phyloP scores from a whole-genome alignment of 2,797 vertebrate genomes.

The Molossus molossus region DNA sequence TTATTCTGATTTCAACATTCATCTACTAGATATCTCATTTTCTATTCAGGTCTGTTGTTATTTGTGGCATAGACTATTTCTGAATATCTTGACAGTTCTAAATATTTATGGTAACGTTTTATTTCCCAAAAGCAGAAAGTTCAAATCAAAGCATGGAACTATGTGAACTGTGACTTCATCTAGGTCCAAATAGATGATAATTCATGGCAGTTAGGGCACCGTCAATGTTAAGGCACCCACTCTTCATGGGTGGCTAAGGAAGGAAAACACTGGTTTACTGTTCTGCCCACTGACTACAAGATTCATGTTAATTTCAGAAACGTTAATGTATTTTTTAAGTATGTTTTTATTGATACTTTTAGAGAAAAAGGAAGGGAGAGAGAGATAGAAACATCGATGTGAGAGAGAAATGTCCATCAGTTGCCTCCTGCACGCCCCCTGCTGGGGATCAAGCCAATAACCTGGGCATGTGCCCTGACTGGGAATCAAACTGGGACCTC shows the following conservation, averaged over 20 bases:
- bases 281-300: neutral
- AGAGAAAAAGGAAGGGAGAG: too few relatives aligned
- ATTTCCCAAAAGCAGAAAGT: conserved; percentile 51
- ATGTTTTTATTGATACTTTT: too few relatives aligned
- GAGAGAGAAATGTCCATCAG: too few relatives aligned
- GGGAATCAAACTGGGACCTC: too few relatives aligned
- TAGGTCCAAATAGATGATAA: conserved; percentile 54
- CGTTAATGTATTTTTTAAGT: neutral
- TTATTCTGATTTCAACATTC: conserved; percentile 45
- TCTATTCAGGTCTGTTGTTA: conserved; percentile 53
- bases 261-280: neutral
- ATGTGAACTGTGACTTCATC: conserved; percentile 60
- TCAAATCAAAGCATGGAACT: conserved; percentile 53
- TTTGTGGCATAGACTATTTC: conserved; percentile 64
- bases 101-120: conserved; percentile 65
- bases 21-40: conserved; percentile 46
- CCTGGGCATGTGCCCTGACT: too few relatives aligned
- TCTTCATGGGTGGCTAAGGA: neutral
- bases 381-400: too few relatives aligned
- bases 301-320: conserved; percentile 49
- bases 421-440: too few relatives aligned
- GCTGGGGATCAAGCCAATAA: too few relatives aligned
- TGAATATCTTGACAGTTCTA: conserved; percentile 49
- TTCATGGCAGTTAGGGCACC: neutral
- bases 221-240: neutral